Conservation (phyloP, 2,797 vertebrate species). For the Sebastes cheni region DNA sequence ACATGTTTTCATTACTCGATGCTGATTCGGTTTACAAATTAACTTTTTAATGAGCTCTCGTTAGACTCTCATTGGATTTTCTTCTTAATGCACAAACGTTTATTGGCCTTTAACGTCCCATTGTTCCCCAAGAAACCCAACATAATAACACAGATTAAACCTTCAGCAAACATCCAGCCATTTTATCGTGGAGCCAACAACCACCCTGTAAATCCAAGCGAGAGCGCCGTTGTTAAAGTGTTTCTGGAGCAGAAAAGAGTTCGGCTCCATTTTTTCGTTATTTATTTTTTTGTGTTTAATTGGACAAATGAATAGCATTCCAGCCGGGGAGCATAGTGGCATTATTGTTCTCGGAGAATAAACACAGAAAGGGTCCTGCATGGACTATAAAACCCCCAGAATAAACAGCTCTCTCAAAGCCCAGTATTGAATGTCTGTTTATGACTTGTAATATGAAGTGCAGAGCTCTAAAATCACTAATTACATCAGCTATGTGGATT, state of each 20-base stretch:
- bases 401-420: conserved; percentile 80
- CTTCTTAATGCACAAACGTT: neutral
- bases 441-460: conserved; percentile 81
- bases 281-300: conserved; percentile 81
- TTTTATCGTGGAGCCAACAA: conserved; percentile 31
- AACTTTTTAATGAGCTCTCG: neutral
- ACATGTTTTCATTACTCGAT: neutral
- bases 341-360: conserved; percentile 81
- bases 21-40: neutral
- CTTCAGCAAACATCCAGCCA: conserved; percentile 37
- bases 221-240: conserved; percentile 40
- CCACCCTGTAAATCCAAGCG: conserved; percentile 50
- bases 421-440: conserved; percentile 85
- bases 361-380: conserved; percentile 73
- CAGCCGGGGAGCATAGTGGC: conserved; percentile 70
- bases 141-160: conserved; percentile 57
- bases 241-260: conserved; percentile 54
- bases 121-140: neutral
- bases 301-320: conserved; percentile 78
- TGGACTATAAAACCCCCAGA: conserved; percentile 75
- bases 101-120: neutral
- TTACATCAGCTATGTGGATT: conserved; percentile 80
- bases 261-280: conserved; percentile 56
- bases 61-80: neutral
- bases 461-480: conserved; percentile 80